A percentile compares a stretch with the other conserved stretches of the same genome.
Evolutionary conservation across 2,113 vertebrate species (phyloP).

Genomic region (Anolis carolinensis): DNA sequence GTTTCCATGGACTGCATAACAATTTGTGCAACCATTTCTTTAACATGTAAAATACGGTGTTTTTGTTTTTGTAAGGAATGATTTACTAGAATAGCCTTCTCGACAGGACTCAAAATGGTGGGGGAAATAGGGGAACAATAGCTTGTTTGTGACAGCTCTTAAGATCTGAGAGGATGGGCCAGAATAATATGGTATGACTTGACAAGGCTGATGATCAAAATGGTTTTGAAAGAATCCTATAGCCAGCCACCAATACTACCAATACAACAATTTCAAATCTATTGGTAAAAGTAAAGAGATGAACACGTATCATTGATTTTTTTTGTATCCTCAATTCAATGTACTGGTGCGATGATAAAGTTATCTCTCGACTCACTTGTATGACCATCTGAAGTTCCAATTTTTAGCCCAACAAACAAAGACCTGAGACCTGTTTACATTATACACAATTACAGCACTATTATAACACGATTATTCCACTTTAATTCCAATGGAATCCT

Average conservation of each 20-base stretch:
- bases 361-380: neutral
- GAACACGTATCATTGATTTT: neutral
- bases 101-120: neutral
- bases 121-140: neutral
- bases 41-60: neutral
- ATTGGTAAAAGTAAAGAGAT: neutral
- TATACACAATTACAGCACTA: too few relatives aligned
- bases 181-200: neutral
- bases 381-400: neutral
- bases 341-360: neutral
- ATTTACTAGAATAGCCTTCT: neutral
- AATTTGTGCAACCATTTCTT: neutral
- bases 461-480: too few relatives aligned
- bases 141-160: neutral
- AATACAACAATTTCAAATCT: neutral
- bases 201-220: neutral
- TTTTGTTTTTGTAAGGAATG: neutral
- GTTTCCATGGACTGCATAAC: neutral
- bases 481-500: too few relatives aligned
- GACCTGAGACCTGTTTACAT: too few relatives aligned
- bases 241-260: neutral
- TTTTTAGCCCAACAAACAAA: neutral
- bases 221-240: neutral
- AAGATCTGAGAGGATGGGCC: neutral
- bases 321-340: neutral